Evolutionary conservation across 1,140 invertebrate species (phyloP).

Genomic region (Atta cephalotes): DNA sequence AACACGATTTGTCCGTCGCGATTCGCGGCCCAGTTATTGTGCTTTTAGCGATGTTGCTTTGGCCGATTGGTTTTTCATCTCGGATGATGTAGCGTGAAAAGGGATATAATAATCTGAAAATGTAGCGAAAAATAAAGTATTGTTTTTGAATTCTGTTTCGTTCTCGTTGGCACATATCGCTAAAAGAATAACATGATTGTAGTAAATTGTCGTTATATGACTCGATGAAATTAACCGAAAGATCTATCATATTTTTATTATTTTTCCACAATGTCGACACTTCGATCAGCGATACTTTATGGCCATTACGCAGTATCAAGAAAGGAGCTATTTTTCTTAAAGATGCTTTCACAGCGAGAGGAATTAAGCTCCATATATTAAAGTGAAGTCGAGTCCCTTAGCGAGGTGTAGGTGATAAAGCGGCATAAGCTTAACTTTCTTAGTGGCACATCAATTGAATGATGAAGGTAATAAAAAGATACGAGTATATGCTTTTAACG

Average conservation of each 20-base stretch:
- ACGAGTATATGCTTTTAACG: conserved; percentile 75
- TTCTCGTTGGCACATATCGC: not conserved
- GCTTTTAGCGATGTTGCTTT: conserved; percentile 51
- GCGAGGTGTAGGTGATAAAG: conserved; percentile 67
- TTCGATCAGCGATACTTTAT: conserved; percentile 38
- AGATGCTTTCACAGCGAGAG: conserved; percentile 30
- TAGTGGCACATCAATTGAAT: conserved; percentile 72
- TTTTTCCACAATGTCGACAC: not conserved
- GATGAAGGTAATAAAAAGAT: conserved; percentile 73
- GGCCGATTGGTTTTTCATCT: conserved; percentile 61
- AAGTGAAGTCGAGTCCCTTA: conserved; percentile 56
- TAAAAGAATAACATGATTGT: conserved; percentile 11
- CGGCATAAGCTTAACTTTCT: conserved; percentile 71
- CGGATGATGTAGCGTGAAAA: not conserved
- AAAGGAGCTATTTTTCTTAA: conserved; percentile 22
- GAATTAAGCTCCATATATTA: conserved; percentile 70
- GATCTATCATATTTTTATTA: conserved; percentile 13
- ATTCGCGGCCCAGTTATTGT: conserved; percentile 66
- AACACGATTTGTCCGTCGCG: conserved; percentile 60
- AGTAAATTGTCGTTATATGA: not conserved
- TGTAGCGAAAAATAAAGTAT: conserved; percentile 34
- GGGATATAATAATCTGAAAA: conserved; percentile 47
- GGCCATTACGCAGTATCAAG: not conserved
- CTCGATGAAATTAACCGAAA: not conserved
- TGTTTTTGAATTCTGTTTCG: not conserved